These are phyloP conservation scores for Mimachlamys varia DNA, from an alignment of 2,888 invertebrate genomes.

Conservation along the genomic window DNA sequence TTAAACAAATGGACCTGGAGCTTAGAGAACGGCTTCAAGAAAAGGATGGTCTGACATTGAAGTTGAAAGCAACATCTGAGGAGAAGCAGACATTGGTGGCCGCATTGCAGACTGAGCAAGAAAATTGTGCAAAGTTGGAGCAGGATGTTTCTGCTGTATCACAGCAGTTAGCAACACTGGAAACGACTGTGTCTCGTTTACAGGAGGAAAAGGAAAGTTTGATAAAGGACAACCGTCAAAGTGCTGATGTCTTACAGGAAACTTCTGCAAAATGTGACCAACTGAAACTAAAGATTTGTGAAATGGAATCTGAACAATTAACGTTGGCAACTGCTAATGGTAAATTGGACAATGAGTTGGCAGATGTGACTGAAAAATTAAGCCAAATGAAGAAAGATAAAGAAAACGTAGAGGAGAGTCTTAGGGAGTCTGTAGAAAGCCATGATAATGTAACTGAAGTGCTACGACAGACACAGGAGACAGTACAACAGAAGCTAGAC, in stretches of 20 bases:
- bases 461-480: neutral
- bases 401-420: neutral
- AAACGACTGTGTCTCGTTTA: neutral
- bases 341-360: neutral
- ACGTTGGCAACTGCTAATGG: neutral
- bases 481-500: neutral
- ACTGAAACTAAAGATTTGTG: neutral
- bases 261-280: neutral
- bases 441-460: neutral
- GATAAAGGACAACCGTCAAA: neutral
- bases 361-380: neutral
- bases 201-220: neutral
- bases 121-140: neutral
- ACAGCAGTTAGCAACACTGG: neutral
- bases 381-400: neutral
- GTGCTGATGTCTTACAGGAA: neutral
- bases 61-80: slow-evolving; percentile 51
- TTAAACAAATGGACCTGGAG: slow-evolving; percentile 43
- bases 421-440: neutral
- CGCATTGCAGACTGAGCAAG: neutral
- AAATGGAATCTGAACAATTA: neutral
- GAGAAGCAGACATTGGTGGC: slow-evolving; percentile 38
- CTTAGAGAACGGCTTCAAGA: slow-evolving; percentile 53
- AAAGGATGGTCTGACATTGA: slow-evolving; percentile 54
- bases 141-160: neutral